Evolutionary conservation across 2,113 vertebrate species (phyloP).

Genomic region (Athene noctua): DNA sequence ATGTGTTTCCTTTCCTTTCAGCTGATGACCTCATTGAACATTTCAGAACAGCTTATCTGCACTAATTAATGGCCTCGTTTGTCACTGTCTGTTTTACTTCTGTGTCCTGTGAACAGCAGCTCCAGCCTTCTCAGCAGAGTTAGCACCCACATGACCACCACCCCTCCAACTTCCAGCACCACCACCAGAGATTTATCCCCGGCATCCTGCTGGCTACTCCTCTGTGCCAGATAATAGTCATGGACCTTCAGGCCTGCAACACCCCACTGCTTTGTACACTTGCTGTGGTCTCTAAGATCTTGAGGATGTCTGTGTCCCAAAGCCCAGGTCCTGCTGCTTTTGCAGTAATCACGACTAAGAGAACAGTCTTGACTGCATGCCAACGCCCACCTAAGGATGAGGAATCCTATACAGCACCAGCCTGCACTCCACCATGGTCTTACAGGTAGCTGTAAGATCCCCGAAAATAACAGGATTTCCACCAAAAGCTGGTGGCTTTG

Average conservation of each 20-base stretch:
- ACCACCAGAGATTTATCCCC: not conserved
- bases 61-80: not conserved
- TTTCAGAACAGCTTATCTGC: not conserved
- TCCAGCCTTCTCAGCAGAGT: not conserved
- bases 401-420: not conserved
- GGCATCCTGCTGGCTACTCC: not conserved
- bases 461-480: not conserved
- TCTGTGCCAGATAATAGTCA: not conserved
- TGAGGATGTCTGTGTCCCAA: not conserved
- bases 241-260: not conserved
- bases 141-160: not conserved
- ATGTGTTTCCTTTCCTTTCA: not conserved
- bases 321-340: not conserved
- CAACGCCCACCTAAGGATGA: not conserved
- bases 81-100: not conserved
- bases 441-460: not conserved
- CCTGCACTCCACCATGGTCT: not conserved
- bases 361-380: not conserved
- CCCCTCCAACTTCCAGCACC: fast-evolving
- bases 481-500: not conserved
- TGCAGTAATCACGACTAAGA: too few relatives aligned
- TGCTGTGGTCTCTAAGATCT: not conserved
- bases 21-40: not conserved
- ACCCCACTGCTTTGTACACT: not conserved
- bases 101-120: not conserved